These are phyloP conservation scores for Neelides folsomi DNA, from an alignment of 2,888 invertebrate species.

Conservation along the genomic window DNA sequence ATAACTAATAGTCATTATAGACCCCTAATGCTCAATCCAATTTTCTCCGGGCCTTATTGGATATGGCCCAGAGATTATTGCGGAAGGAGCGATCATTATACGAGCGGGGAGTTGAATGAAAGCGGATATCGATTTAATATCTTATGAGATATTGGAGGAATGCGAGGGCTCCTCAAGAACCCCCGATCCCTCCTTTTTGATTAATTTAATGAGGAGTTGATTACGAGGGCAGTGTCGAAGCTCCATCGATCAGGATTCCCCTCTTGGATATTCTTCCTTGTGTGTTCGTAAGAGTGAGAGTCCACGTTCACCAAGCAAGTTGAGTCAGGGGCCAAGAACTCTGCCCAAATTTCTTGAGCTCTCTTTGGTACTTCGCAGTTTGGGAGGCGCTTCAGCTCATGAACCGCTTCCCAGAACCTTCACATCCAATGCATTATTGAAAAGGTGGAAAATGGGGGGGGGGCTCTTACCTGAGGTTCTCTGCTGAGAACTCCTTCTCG, in stretches of 20 bases:
- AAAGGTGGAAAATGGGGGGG: not conserved
- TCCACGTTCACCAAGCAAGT: slow-evolving; percentile 96
- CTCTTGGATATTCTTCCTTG: slow-evolving; percentile 59
- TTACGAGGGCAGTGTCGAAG: slow-evolving; percentile 92
- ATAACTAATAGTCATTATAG: slow-evolving; percentile 1
- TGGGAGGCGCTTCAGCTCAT: slow-evolving; percentile 77
- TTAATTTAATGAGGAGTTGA: no score
- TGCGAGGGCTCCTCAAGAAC: no score
- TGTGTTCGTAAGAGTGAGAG: slow-evolving; percentile 72
- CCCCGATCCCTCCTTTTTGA: no score
- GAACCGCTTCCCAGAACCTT: slow-evolving; percentile 92
- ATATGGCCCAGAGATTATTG: no score
- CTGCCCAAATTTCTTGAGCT: slow-evolving; percentile 78
- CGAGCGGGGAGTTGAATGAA: no score
- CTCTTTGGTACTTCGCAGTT: slow-evolving; percentile 59
- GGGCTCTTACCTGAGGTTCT: slow-evolving; percentile 72
- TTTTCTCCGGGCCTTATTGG: no score
- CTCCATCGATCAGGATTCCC: slow-evolving; percentile 73
- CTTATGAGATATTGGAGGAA: no score
- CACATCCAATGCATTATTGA: not conserved
- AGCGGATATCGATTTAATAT: no score
- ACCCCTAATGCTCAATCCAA: not conserved
- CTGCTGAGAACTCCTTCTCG: slow-evolving; percentile 95
- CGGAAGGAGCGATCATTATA: no score
- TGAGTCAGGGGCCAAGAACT: slow-evolving; percentile 86